phyloP scores from a whole-genome alignment of 2,888 invertebrate genomes.

The Drosophila flavopinicola region DNA sequence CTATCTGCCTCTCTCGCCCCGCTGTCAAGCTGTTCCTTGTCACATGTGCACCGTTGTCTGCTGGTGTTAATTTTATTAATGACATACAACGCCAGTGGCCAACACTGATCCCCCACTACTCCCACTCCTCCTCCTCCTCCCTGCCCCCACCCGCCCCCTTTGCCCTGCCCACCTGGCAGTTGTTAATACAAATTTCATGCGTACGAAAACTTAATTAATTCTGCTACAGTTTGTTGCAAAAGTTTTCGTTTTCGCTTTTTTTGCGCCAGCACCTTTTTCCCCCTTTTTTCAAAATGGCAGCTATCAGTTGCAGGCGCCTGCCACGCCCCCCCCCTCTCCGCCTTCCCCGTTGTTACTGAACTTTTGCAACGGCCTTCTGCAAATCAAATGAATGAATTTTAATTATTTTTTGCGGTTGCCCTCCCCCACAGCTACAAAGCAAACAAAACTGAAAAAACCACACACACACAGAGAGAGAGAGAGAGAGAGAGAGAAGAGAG shows the following conservation, averaged over 20 bases:
- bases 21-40: constrained; percentile 25
- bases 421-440: neutral
- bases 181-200: constrained; percentile 71
- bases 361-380: constrained; percentile 29
- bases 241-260: constrained; percentile 34
- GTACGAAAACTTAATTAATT: constrained; percentile 80
- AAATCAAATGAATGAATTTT: constrained; percentile 79
- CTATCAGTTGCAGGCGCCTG: constrained; percentile 33
- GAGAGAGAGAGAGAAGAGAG: neutral
- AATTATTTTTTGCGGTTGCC: constrained; percentile 70
- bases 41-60: constrained; percentile 58
- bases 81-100: constrained; percentile 76
- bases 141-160: neutral
- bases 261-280: neutral
- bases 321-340: neutral
- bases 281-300: constrained; percentile 56
- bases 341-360: neutral
- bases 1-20: neutral
- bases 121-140: neutral
- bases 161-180: constrained; percentile 4
- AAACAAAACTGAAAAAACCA: constrained; percentile 1
- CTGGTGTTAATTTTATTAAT: constrained; percentile 84
- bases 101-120: neutral
- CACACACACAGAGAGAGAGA: neutral
- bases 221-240: constrained; percentile 71